phyloP scores from a whole-genome alignment of 2,888 invertebrate genomes.

The Chymomyza caudatula region DNA sequence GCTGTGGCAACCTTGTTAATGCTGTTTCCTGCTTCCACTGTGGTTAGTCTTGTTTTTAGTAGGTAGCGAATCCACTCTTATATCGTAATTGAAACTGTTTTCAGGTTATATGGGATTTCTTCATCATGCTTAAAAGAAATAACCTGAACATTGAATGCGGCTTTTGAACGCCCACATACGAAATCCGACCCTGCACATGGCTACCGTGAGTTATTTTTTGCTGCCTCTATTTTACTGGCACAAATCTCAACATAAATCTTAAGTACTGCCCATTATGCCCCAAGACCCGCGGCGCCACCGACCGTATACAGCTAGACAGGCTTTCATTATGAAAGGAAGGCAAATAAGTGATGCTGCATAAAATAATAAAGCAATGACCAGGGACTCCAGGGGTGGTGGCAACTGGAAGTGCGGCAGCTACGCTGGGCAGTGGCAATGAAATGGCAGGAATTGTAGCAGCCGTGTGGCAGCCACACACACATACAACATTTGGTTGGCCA shows the following conservation, averaged over 20 bases:
- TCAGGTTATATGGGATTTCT: no score
- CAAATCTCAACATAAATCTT: conserved; percentile 71
- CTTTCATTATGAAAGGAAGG: conserved; percentile 49
- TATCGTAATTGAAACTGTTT: no score
- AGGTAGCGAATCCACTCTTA: no score
- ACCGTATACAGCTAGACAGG: neutral
- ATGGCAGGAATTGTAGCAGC: conserved; percentile 17
- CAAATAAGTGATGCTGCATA: conserved; percentile 44
- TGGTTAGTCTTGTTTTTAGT: no score
- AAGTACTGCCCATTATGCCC: conserved; percentile 32
- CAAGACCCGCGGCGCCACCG: conserved; percentile 1
- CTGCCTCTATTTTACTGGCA: conserved; percentile 40
- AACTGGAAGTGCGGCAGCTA: neutral
- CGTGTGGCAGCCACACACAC: neutral
- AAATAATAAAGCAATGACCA: conserved; percentile 45
- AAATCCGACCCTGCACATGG: no score
- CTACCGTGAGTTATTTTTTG: neutral
- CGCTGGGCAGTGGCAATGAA: conserved; percentile 9
- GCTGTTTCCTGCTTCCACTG: no score
- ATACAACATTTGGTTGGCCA: neutral
- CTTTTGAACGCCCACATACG: no score
- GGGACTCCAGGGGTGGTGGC: neutral
- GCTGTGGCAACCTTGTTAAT: no score
- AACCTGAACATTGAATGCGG: no score
- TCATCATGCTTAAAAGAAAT: no score